Evolutionary conservation across 2,888 invertebrate genomes (phyloP), one percentile per base, ranked within the genome.

Genomic region (Micoletzkya japonica): DNA sequence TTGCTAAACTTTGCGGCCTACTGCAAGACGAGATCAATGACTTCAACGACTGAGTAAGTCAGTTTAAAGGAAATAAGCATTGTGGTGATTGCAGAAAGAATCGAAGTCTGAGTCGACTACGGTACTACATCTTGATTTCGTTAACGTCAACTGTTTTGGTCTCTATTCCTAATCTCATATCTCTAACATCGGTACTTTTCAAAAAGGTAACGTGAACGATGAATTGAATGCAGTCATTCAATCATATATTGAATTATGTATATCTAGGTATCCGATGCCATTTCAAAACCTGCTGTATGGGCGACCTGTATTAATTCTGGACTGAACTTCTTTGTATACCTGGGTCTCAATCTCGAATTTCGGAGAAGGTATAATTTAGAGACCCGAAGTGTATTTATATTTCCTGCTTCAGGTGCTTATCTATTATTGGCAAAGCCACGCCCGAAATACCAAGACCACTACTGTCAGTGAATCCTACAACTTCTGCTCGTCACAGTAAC

Each of bases 321-420:
- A 1, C 36, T 72, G 14, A 64, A 70, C 20, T 72, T 72, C 36
- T 74, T 74, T 52, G 72, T 74, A 14, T 74, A 72, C 68, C 73
- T 78, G 37, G 68, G 70, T 28, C 66, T 78, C 67, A 78, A 78
- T 50, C 60, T 73, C 56, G 78, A 78, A 66, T 78, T 77, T 67
- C 72, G 78, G 17, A 64, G 76, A 37, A 74, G 69, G 74, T 71
- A n/a, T n/a, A n/a, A n/a, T n/a, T n/a, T n/a, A n/a, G n/a, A n/a
- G n/a, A n/a, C n/a, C n/a, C n/a, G n/a, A n/a, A n/a, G n/a, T n/a
- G n/a, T n/a, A n/a, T n/a, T n/a, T n/a, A n/a, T n/a, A n/a, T n/a
- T n/a, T n/a, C n/a, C n/a, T n/a, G n/a, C n/a, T n/a, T n/a, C n/a
- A n/a, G n/a, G n/a, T n/a, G n/a, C n/a, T n/a, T n/a, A n/a, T n/a